Percentiles rank a stretch among this genome's conserved stretches.
phyloP scores from a whole-genome alignment of 2,888 invertebrate genomes.

The Pinctada fucata region DNA sequence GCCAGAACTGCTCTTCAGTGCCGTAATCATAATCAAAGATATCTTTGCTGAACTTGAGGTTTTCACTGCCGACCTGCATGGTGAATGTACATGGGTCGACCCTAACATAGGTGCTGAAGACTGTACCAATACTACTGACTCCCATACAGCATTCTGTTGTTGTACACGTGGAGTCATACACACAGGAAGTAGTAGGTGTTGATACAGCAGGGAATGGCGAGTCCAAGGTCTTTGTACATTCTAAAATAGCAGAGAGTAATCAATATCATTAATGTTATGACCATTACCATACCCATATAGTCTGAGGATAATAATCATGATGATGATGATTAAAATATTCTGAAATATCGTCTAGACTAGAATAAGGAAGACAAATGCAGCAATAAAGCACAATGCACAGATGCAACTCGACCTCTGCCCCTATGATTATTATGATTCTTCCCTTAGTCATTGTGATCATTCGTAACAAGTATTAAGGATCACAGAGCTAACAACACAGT shows the following conservation, averaged over 20 bases:
- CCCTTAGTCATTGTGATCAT: too few relatives aligned
- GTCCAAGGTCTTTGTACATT: not conserved
- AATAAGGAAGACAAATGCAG: too few relatives aligned
- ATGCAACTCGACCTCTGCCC: too few relatives aligned
- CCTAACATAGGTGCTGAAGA: not conserved
- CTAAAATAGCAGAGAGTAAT: not conserved
- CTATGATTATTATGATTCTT: too few relatives aligned
- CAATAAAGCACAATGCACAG: too few relatives aligned
- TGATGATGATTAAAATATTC: too few relatives aligned
- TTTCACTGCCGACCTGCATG: constrained; percentile 3
- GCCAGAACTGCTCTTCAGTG: constrained; percentile 1
- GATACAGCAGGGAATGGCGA: not conserved
- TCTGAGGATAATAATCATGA: too few relatives aligned
- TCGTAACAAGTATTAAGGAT: too few relatives aligned
- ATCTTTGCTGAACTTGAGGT: not conserved
- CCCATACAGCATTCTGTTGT: not conserved
- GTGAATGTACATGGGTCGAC: constrained; percentile 4
- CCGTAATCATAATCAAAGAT: not conserved
- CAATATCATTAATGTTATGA: too few relatives aligned
- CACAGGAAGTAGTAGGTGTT: not conserved
- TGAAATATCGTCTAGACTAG: too few relatives aligned
- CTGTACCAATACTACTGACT: constrained; percentile 1
- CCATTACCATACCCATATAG: too few relatives aligned
- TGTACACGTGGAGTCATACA: not conserved
- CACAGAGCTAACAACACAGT: too few relatives aligned